Evolutionary conservation across 2,888 invertebrate genomes (phyloP).

Genomic region (Synanthedon myopaeformis): DNA sequence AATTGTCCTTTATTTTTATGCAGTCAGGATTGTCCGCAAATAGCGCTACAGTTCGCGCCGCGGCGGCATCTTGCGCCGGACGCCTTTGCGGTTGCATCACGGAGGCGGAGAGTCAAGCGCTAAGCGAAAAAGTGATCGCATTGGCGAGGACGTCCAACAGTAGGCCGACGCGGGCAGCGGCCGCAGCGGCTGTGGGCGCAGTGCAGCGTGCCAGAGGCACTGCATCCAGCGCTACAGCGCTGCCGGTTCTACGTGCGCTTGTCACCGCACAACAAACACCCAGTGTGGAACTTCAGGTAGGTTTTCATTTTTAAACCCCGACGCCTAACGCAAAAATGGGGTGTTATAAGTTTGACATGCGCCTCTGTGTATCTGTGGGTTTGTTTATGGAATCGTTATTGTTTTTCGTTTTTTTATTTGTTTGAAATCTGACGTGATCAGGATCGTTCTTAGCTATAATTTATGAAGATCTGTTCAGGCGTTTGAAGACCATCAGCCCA

Average conservation of each 20-base stretch:
- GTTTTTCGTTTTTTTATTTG: no score
- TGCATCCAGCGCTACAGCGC: conserved; percentile 94
- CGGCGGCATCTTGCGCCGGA: conserved; percentile 95
- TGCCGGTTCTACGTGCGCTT: conserved; percentile 92
- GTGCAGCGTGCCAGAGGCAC: conserved; percentile 96
- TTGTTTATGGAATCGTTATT: no score
- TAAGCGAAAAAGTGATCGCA: conserved; percentile 40
- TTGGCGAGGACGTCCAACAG: conserved; percentile 33
- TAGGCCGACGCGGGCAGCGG: conserved; percentile 29
- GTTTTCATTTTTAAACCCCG: background rate
- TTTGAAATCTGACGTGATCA: no score
- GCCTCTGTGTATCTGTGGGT: no score
- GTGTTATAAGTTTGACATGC: no score
- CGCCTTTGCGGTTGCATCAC: conserved; percentile 72
- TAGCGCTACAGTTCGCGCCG: conserved; percentile 87
- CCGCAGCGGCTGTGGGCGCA: conserved; percentile 89
- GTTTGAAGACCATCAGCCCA: no score
- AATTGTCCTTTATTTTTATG: conserved; percentile 7
- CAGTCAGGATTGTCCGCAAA: conserved; percentile 79
- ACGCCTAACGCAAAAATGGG: no score
- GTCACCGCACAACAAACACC: conserved; percentile 86
- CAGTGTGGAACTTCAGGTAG: conserved; percentile 93
- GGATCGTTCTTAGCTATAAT: no score
- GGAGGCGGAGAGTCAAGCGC: conserved; percentile 44
- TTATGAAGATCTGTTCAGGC: no score